These are phyloP conservation scores for Nasonovia ribisnigri DNA, from an alignment of 2,888 invertebrate genomes.

Conservation along the genomic window DNA sequence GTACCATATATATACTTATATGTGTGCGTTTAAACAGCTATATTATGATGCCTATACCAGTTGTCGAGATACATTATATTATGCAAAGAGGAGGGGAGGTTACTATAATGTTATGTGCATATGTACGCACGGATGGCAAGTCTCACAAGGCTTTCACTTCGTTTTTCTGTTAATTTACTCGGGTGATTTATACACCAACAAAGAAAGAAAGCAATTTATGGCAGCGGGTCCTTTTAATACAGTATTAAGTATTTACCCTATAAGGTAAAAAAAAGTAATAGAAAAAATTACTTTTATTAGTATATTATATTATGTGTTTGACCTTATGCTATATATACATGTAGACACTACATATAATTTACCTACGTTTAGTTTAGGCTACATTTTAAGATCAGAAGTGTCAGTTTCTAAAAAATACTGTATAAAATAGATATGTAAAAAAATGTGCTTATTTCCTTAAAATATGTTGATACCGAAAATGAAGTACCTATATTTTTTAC, in stretches of 20 bases:
- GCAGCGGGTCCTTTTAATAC: not conserved
- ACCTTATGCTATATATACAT: not conserved
- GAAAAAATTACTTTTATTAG: not conserved
- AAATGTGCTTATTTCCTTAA: not conserved
- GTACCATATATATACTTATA: not conserved
- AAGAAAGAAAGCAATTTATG: slow-evolving; percentile 48
- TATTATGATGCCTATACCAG: not conserved
- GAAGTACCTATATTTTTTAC: not conserved
- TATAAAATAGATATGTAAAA: not conserved
- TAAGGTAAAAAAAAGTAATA: not conserved
- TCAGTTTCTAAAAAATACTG: not conserved
- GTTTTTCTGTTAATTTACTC: slow-evolving; percentile 52
- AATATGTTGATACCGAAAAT: not conserved
- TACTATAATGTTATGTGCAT: not conserved
- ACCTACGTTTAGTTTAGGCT: not conserved
- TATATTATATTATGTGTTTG: not conserved
- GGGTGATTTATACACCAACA: slow-evolving; percentile 30
- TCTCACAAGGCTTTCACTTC: slow-evolving; percentile 50
- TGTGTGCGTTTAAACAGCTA: not conserved
- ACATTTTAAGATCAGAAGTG: not conserved
- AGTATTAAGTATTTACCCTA: not conserved
- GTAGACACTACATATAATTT: not conserved
- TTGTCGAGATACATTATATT: not conserved
- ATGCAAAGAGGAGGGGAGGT: not conserved
- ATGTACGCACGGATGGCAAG: not conserved